Evolutionary conservation across 2,113 vertebrate species (phyloP).

Genomic region (Anoplopoma fimbria): DNA sequence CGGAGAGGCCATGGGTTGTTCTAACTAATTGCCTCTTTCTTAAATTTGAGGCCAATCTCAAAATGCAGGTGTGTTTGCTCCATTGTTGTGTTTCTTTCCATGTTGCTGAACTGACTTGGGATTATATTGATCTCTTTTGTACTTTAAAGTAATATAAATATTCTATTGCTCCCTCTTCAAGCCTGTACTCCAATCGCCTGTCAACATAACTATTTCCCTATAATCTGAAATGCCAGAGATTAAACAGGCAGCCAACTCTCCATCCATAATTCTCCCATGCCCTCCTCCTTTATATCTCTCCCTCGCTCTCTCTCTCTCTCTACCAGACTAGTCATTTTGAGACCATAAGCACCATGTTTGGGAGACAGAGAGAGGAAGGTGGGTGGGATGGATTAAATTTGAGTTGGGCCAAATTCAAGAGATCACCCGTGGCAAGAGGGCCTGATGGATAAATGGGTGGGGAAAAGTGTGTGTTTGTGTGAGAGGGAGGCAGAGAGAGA

Average conservation of each 20-base stretch:
- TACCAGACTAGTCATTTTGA: slow-evolving; percentile 74
- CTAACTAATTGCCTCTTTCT: background rate
- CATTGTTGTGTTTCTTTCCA: background rate
- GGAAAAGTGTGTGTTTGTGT: slow-evolving; percentile 22
- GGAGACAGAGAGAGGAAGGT: slow-evolving; percentile 48
- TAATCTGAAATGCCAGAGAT: slow-evolving; percentile 84
- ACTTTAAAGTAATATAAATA: slow-evolving; percentile 4
- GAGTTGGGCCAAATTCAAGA: slow-evolving; percentile 71
- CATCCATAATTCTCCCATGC: slow-evolving; percentile 71
- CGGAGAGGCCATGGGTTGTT: too few relatives aligned
- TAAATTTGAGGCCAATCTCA: background rate
- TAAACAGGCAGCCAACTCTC: slow-evolving; percentile 73
- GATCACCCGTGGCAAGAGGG: slow-evolving; percentile 60
- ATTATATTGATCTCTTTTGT: background rate
- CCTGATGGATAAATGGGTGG: slow-evolving; percentile 30
- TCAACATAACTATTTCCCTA: slow-evolving; percentile 69
- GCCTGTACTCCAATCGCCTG: slow-evolving; percentile 31
- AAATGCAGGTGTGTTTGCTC: background rate
- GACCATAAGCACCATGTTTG: slow-evolving; percentile 53
- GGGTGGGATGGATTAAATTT: slow-evolving; percentile 71
- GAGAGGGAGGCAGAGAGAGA: slow-evolving; percentile 28
- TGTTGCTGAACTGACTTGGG: background rate
- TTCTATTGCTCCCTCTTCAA: slow-evolving; percentile 32
- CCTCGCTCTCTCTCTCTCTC: slow-evolving; percentile 3
- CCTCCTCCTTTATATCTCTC: slow-evolving; percentile 13